phyloP scores from a whole-genome alignment of 2,888 invertebrate species.

The Suillia variegata region DNA sequence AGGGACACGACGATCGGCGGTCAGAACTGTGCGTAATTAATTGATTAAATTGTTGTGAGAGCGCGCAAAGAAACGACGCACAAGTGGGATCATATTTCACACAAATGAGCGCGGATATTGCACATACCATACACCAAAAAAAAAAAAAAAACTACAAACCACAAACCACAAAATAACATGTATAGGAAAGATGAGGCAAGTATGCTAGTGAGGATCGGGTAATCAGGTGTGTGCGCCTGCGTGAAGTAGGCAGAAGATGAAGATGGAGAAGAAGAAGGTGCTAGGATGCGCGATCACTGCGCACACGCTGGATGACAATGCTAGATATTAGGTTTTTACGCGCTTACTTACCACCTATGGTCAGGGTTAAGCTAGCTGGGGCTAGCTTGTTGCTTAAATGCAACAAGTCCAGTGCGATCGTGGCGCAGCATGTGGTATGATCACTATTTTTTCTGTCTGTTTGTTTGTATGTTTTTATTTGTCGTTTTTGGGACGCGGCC shows the following conservation, averaged over 20 bases:
- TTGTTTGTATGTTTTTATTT: too few species aligned
- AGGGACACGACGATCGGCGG: constrained; percentile 9
- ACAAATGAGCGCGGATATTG: constrained; percentile 31
- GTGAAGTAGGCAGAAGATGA: constrained; percentile 10
- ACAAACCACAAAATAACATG: not conserved
- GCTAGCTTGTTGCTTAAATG: too few species aligned
- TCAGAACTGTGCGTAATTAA: constrained; percentile 46
- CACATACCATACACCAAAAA: not conserved
- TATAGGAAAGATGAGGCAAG: not conserved
- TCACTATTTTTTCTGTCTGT: too few species aligned
- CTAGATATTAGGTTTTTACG: not conserved
- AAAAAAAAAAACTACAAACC: too few species aligned
- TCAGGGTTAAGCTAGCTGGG: too few species aligned
- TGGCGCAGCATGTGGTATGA: constrained; percentile 29
- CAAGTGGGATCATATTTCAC: constrained; percentile 52
- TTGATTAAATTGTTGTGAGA: constrained; percentile 55
- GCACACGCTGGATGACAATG: constrained; percentile 13
- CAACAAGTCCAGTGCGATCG: too few species aligned
- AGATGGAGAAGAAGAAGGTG: constrained; percentile 15
- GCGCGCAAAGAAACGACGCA: too few species aligned
- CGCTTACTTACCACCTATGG: too few species aligned
- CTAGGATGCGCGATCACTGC: constrained; percentile 25
- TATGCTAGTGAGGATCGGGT: not conserved
- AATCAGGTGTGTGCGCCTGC: too few species aligned
- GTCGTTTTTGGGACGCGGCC: too few species aligned